Base-by-base conservation (phyloP, 1,140 invertebrate genomes). In the Penaeus vannamei region DNA sequence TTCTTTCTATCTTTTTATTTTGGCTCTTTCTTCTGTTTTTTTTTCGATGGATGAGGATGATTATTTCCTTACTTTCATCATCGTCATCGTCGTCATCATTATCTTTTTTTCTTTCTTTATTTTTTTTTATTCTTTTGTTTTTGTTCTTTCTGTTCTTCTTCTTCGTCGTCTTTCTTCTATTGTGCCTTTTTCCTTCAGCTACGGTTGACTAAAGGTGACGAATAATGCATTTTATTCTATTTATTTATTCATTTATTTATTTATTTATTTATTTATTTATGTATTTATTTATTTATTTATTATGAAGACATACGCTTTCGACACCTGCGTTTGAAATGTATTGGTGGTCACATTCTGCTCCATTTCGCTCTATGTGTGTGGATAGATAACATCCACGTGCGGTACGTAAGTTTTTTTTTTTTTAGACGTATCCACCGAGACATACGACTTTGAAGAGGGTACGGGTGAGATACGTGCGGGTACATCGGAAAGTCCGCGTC, bases 41-140 rank as follows among this genome's bases (percentile, higher is more conserved):
- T 59, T 81, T 53, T 80, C 10, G 0, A 32, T 81, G 5, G 36
- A 5, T 36, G 36, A 36, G 1, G 5, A 36, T 36, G 36, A 2
- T 36, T 36, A 36, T 77, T 0, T 77, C n/a, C 14, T 77, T 1
- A 12, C 26, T 77, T 77, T 26, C 20, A 23, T n/a, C 72, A 20
- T 77, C 72, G 14, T 76, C 72, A 2, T 17, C 22, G 42, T 80
- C 59, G 7, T 32, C 53, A 23, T 29, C 3, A 46, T 29, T 36
- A 46, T 79, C 76, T 79, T 79, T 14, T 46, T n/a, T 76, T 36
- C n/a, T 2, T 76, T 36, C n/a, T 26, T n/a, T 76, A 20, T n/a
- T 76, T 76, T 76, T 14, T 76, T 76, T 36, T n/a, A 26, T 76
- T 36, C n/a, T n/a, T n/a, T n/a, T n/a, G n/a, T n/a, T n/a, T n/a